Percentiles rank a stretch among this genome's conserved stretches.
These are phyloP conservation scores for Drosophila birchii DNA, from an alignment of 2,888 invertebrate species.

Conservation along the genomic window DNA sequence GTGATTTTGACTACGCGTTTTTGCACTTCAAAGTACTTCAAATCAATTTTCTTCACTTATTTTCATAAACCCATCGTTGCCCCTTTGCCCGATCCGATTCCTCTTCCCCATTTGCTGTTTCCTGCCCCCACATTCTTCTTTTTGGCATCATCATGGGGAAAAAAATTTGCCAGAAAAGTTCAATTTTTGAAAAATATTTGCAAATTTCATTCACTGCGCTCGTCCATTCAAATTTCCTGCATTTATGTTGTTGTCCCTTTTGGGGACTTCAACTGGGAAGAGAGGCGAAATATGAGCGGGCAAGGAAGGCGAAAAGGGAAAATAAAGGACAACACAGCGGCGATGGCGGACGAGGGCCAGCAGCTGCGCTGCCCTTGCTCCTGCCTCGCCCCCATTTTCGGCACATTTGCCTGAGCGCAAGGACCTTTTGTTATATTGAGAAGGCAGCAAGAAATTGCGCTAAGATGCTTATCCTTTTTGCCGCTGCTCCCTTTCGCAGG, in stretches of 20 bases:
- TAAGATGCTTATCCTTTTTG: slow-evolving; percentile 81
- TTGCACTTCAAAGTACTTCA: slow-evolving; percentile 80
- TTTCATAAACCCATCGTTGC: slow-evolving; percentile 72
- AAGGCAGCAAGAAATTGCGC: slow-evolving; percentile 80
- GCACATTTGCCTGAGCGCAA: slow-evolving; percentile 78
- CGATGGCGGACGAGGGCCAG: slow-evolving; percentile 57
- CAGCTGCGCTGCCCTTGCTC: slow-evolving; percentile 57
- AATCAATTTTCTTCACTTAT: slow-evolving; percentile 81
- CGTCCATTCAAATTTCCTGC: slow-evolving; percentile 82
- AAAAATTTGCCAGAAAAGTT: slow-evolving; percentile 80
- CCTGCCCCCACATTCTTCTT: slow-evolving; percentile 22
- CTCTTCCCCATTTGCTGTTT: neutral
- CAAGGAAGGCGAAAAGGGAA: slow-evolving; percentile 52
- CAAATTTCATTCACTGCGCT: slow-evolving; percentile 82
- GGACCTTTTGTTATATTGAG: slow-evolving; percentile 82
- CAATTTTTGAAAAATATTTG: slow-evolving; percentile 82
- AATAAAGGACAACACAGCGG: slow-evolving; percentile 78
- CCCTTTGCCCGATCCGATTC: slow-evolving; percentile 22
- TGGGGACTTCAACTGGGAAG: slow-evolving; percentile 46
- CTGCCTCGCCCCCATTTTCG: slow-evolving; percentile 58
- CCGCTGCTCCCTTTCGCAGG: slow-evolving; percentile 62
- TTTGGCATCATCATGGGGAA: slow-evolving; percentile 50
- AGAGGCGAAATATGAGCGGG: slow-evolving; percentile 31
- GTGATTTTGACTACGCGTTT: slow-evolving; percentile 78
- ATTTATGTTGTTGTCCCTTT: slow-evolving; percentile 76